Conservation (phyloP, 1,140 invertebrate species). For the Microplitis mediator region DNA sequence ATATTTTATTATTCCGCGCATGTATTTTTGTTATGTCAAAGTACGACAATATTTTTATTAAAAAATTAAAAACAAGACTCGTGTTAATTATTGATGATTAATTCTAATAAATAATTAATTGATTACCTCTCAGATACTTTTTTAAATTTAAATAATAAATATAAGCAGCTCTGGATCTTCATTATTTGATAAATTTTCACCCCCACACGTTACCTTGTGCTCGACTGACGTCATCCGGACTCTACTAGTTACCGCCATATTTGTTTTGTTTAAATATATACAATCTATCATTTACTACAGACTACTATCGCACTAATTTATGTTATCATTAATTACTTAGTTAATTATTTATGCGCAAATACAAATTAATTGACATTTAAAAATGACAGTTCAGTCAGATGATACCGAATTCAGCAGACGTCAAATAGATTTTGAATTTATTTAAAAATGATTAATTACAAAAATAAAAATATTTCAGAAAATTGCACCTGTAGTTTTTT, state of each 20-base stretch:
- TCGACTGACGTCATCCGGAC: neutral
- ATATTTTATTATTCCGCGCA: neutral
- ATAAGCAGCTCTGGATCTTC: slow-evolving; percentile 25
- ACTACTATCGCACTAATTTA: too few relatives aligned
- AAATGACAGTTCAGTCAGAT: too few relatives aligned
- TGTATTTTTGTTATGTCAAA: neutral
- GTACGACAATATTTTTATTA: too few relatives aligned
- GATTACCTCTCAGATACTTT: slow-evolving; percentile 40
- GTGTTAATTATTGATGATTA: too few relatives aligned
- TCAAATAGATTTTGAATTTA: too few relatives aligned
- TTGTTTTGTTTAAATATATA: slow-evolving; percentile 27
- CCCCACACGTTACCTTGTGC: neutral
- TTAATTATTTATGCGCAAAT: too few relatives aligned
- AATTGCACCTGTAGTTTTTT: too few relatives aligned
- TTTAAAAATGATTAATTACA: too few relatives aligned
- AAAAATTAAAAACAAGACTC: neutral
- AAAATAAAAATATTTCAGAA: too few relatives aligned
- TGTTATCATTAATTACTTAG: too few relatives aligned
- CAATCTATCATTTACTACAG: neutral
- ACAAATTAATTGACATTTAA: too few relatives aligned
- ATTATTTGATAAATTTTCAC: slow-evolving; percentile 33
- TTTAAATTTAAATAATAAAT: slow-evolving; percentile 39
- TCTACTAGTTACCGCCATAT: slow-evolving; percentile 40
- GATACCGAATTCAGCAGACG: too few relatives aligned
- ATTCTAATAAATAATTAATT: neutral